Evolutionary conservation across 2,888 invertebrate genomes (phyloP).

Genomic region (Iselma pallidipennis): DNA sequence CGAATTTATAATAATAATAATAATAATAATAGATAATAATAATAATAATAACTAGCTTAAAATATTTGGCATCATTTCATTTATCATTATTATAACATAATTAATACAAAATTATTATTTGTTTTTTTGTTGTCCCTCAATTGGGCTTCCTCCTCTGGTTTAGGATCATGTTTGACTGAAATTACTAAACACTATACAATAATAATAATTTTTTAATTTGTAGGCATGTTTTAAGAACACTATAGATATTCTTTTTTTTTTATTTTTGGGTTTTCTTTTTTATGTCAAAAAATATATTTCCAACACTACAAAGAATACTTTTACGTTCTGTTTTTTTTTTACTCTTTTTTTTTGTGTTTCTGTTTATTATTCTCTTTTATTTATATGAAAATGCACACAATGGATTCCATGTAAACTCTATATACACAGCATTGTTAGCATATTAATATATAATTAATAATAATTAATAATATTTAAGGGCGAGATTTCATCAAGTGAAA

Average conservation of each 20-base stretch:
- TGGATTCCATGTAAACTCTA: conserved; percentile 37
- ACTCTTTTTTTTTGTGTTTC: neutral
- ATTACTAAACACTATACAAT: conserved; percentile 52
- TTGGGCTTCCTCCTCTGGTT: neutral
- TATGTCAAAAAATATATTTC: conserved; percentile 54
- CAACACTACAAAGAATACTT: conserved; percentile 49
- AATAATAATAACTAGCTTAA: conserved; percentile 41
- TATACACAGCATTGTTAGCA: conserved; percentile 7
- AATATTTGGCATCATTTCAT: conserved; percentile 55
- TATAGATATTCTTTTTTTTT: conserved; percentile 50
- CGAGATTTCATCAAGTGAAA: neutral
- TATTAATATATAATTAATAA: conserved; percentile 5
- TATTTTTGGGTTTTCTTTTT: conserved; percentile 31
- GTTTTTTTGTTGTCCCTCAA: conserved; percentile 18
- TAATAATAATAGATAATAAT: conserved; percentile 24
- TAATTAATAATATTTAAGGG: neutral
- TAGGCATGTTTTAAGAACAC: conserved; percentile 51
- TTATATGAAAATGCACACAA: conserved; percentile 39
- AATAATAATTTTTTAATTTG: conserved; percentile 50
- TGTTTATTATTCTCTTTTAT: neutral
- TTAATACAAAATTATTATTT: conserved; percentile 46
- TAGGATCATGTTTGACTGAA: conserved; percentile 44
- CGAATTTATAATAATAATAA: conserved; percentile 30
- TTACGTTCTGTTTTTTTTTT: conserved; percentile 18
- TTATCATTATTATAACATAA: conserved; percentile 48